Base-by-base conservation (phyloP, 1,140 invertebrate genomes). In the Wasmannia auropunctata region DNA sequence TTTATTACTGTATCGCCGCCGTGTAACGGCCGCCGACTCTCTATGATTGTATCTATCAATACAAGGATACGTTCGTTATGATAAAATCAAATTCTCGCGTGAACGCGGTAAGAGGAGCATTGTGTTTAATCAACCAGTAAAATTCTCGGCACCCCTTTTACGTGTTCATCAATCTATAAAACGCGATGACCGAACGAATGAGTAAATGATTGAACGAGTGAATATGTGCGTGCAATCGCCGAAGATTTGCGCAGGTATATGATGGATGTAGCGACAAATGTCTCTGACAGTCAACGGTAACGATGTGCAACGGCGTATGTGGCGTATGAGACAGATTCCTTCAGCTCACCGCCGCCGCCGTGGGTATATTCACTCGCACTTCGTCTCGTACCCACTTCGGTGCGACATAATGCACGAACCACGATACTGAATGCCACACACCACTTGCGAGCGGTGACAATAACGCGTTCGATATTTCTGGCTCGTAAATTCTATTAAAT, bases 401-500 rank as follows among this genome's bases (percentile, higher is more conserved):
- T n/a, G 31, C 63, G 51, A n/a, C 46, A 58, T 43, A 58, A 83
- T 72, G 25, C n/a, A 40, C 25, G 51, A 72, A 58, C n/a, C 79
- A 28, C 67, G 54, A 46, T 43, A 34, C 19, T 34, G 67, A 83
- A 83, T 58, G 56, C 51, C 16, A 60, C 62, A 60, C 62, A 19
- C 22, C 43, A 37, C 76, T 80, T 40, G 31, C 37, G 51, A 70
- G 37, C 37, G 14, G 51, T 46, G 65, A 83, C 67, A 83, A 83
- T 83, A 72, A 83, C 51, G 76, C 76, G 37, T 58, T 58, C 67
- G 37, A 74, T 58, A 83, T 58, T 83, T 74, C 49, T 58, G 40
- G 37, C 67, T 74, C 79, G 67, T 83, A 83, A 83, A 83, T 83
- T 83, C 51, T 74, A 58, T 83, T 74, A 83, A 83, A 83, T 58